These are phyloP conservation scores for Cichladusa arquata DNA, from an alignment of 2,113 vertebrate species.

Conservation along the genomic window DNA sequence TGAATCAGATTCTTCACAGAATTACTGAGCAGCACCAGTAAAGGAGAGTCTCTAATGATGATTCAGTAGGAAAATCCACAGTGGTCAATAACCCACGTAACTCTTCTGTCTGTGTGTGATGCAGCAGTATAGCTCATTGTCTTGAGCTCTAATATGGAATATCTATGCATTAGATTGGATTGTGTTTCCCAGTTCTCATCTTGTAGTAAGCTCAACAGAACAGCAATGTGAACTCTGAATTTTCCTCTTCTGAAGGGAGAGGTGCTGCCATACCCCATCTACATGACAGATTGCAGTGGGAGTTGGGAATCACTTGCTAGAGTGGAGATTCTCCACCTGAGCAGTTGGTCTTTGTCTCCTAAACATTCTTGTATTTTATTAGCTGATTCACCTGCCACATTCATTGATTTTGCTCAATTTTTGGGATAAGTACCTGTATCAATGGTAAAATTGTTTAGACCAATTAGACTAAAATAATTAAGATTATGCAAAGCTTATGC, in stretches of 20 bases:
- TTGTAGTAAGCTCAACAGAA: not conserved
- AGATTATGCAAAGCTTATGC: not conserved
- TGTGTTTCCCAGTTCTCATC: not conserved
- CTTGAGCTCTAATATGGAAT: not conserved
- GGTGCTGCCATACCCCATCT: not conserved
- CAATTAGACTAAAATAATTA: not conserved
- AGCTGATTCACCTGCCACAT: not conserved
- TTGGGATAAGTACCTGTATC: not conserved
- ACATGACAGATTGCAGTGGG: not conserved
- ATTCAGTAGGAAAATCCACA: not conserved
- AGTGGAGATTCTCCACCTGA: not conserved
- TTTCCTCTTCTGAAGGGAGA: not conserved
- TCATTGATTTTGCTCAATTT: not conserved
- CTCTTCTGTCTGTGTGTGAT: not conserved
- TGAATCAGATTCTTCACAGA: not conserved
- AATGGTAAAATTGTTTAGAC: not conserved
- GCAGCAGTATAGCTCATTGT: not conserved
- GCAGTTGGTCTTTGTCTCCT: not conserved
- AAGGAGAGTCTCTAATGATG: constrained; percentile 1
- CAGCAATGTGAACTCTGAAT: not conserved
- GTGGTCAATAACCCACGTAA: not conserved
- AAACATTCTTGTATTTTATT: not conserved
- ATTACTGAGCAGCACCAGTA: not conserved
- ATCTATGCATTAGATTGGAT: not conserved
- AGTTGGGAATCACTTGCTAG: not conserved